phyloP scores from a whole-genome alignment of 1,140 invertebrate species.

The Tetranychus cinnabarinus region DNA sequence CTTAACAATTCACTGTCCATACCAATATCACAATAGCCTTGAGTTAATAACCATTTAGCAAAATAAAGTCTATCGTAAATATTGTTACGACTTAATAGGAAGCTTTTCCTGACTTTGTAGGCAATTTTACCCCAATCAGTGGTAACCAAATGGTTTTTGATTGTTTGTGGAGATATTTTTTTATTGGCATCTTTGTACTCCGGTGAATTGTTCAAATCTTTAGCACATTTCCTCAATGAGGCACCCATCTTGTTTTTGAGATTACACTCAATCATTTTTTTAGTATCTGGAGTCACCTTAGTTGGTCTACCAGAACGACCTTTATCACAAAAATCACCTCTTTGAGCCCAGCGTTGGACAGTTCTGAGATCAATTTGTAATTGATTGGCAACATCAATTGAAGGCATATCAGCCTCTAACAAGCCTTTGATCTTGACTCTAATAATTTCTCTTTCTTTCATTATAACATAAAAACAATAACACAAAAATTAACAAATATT shows the following conservation, averaged over 20 bases:
- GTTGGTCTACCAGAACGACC: background rate
- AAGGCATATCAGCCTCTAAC: background rate
- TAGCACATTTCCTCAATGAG: background rate
- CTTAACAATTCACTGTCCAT: background rate
- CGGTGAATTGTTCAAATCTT: too few relatives aligned
- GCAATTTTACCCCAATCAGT: background rate
- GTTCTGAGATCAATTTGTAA: background rate
- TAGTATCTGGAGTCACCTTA: background rate
- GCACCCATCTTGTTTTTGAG: background rate
- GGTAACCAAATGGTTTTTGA: background rate
- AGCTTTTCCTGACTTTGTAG: background rate
- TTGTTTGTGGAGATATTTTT: background rate
- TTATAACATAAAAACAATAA: too few relatives aligned
- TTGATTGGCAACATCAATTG: background rate
- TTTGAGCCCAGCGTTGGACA: background rate
- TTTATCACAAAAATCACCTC: background rate
- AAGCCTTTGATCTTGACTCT: background rate
- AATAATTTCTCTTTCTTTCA: background rate
- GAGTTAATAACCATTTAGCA: background rate
- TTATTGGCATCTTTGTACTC: background rate
- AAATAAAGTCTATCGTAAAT: background rate
- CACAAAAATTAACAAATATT: too few relatives aligned
- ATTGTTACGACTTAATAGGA: background rate
- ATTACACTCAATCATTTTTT: background rate
- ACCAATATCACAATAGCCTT: background rate